Percentiles rank a stretch among this genome's conserved stretches.
phyloP scores from a whole-genome alignment of 2,797 vertebrate species.

The Pitangus sulphuratus region DNA sequence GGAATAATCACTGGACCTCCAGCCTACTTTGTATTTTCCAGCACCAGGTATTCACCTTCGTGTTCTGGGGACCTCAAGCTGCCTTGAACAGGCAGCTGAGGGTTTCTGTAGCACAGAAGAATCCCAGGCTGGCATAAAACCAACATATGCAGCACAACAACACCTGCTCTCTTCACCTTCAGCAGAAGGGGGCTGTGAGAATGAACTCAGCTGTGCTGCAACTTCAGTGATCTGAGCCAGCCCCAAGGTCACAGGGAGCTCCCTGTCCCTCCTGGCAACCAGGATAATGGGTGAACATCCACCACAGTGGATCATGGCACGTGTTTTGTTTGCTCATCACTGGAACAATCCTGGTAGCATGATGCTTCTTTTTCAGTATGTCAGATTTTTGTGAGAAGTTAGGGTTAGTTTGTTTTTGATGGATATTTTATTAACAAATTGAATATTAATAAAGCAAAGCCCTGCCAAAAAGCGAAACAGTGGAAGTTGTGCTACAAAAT shows the following conservation, averaged over 20 bases:
- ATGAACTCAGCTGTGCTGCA: neutral
- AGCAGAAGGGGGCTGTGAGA: neutral
- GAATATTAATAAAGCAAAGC: neutral
- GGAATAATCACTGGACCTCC: neutral
- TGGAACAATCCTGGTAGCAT: neutral
- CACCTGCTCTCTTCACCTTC: slow-evolving; percentile 41
- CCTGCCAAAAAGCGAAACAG: neutral
- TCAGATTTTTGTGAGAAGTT: neutral
- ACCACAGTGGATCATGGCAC: neutral
- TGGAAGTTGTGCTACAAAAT: neutral
- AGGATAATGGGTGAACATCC: neutral
- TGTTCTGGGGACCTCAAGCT: neutral
- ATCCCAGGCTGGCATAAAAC: neutral
- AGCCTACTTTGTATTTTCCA: neutral
- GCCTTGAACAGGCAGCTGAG: neutral
- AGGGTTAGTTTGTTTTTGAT: neutral
- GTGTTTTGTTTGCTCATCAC: neutral
- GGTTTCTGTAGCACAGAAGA: neutral
- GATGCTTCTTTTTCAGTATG: neutral
- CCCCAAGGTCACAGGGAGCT: neutral
- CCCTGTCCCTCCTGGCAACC: neutral
- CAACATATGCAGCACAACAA: neutral
- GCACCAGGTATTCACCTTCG: neutral
- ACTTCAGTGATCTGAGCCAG: neutral
- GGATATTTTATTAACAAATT: neutral